These are phyloP conservation scores for Loripinus fragilis DNA, from an alignment of 2,888 invertebrate genomes.

Conservation along the genomic window DNA sequence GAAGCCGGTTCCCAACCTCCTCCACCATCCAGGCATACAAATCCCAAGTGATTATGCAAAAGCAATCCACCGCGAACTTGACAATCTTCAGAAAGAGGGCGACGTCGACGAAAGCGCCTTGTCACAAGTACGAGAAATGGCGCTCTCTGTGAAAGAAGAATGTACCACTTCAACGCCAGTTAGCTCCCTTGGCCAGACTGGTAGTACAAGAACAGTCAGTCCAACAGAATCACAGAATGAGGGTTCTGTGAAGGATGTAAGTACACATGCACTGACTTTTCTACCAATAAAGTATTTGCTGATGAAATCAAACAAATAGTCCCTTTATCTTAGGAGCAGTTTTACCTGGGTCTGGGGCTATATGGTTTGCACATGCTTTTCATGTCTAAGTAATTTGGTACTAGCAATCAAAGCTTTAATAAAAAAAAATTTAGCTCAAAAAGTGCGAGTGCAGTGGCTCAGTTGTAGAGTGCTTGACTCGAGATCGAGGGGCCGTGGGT, in stretches of 20 bases:
- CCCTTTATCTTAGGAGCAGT: too few species aligned
- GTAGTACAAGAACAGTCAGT: background rate
- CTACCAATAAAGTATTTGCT: too few species aligned
- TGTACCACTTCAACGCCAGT: slow-evolving; percentile 23
- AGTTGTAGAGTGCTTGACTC: too few species aligned
- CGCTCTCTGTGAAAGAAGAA: slow-evolving; percentile 60
- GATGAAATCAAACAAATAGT: too few species aligned
- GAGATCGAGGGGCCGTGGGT: too few species aligned
- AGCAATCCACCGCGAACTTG: slow-evolving; percentile 57
- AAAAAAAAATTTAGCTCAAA: too few species aligned
- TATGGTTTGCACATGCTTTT: too few species aligned
- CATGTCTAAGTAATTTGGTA: too few species aligned
- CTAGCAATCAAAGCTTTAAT: too few species aligned
- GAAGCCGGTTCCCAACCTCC: slow-evolving; percentile 38
- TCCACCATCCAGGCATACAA: slow-evolving; percentile 52
- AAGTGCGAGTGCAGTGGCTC: too few species aligned
- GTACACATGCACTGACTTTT: too few species aligned
- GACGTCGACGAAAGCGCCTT: slow-evolving; percentile 58
- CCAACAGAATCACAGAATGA: background rate
- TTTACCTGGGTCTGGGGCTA: too few species aligned
- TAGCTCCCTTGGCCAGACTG: background rate
- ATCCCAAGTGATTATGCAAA: slow-evolving; percentile 55
- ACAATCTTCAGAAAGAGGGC: slow-evolving; percentile 59
- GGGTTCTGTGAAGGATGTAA: background rate
- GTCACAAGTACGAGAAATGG: slow-evolving; percentile 61